A percentile compares a stretch with the other conserved stretches of the same genome.
Conservation (phyloP, 2,113 vertebrate genomes). For the Rattus rattus region DNA sequence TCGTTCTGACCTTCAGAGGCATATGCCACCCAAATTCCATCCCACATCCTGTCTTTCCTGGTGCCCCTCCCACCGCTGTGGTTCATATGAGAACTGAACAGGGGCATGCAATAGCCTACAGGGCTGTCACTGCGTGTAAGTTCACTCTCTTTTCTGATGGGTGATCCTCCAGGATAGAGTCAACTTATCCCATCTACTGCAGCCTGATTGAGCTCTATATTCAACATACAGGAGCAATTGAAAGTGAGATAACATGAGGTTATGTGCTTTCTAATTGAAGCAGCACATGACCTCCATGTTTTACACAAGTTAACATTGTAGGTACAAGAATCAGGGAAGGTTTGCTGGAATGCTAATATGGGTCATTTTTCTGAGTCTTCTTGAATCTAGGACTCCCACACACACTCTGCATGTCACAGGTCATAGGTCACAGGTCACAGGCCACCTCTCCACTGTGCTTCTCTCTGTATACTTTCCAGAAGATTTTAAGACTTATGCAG, state of each 20-base stretch:
- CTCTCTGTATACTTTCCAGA: background rate
- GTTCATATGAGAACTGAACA: constrained; percentile 17
- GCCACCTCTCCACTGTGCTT: background rate
- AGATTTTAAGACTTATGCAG: background rate
- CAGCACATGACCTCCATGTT: background rate
- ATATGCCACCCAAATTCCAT: background rate
- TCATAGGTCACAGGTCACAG: no score
- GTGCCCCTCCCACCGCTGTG: background rate
- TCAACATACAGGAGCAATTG: background rate
- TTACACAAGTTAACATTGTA: background rate
- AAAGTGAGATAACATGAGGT: background rate
- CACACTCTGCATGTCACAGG: background rate
- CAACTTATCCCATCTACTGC: background rate
- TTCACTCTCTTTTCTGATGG: background rate
- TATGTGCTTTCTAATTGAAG: background rate
- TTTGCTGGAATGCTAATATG: background rate
- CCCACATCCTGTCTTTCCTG: constrained; percentile 1
- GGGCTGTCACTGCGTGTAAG: background rate
- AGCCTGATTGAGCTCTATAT: background rate
- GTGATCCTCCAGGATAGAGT: background rate
- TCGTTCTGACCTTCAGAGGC: constrained; percentile 81
- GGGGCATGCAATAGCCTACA: background rate
- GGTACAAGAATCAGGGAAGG: background rate
- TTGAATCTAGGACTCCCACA: background rate
- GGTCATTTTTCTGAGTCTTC: background rate